Conservation (phyloP, 1,140 invertebrate species). For the Meloidogyne exigua region DNA sequence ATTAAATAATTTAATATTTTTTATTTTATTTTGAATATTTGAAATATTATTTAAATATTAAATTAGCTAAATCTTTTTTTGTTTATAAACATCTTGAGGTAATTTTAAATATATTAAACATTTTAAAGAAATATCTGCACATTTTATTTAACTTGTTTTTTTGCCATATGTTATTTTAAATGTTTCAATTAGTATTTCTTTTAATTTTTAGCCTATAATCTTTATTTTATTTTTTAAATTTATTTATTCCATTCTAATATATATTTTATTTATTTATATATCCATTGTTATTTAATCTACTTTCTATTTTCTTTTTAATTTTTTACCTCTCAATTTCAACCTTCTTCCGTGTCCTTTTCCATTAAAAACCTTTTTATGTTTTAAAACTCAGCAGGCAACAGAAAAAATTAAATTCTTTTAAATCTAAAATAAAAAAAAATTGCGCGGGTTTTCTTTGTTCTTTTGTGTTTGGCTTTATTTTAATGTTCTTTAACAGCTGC, state of each 20-base stretch:
- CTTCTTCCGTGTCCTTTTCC: conserved; percentile 1
- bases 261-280: neutral
- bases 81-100: neutral
- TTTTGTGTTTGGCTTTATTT: conserved; percentile 8
- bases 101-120: too few species aligned
- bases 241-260: too few species aligned
- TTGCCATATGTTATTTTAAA: neutral
- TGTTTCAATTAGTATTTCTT: too few species aligned
- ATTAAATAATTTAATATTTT: too few species aligned
- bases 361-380: neutral
- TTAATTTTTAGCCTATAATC: too few species aligned
- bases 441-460: neutral
- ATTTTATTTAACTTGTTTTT: neutral
- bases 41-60: too few species aligned
- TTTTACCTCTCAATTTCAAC: conserved; percentile 8
- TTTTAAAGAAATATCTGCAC: too few species aligned
- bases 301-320: neutral
- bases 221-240: too few species aligned
- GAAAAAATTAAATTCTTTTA: neutral
- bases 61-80: too few species aligned
- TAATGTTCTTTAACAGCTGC: neutral
- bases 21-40: too few species aligned
- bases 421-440: neutral
- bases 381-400: neutral
- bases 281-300: too few species aligned